These are phyloP conservation scores for Apodemus agrarius DNA, from an alignment of 2,797 vertebrate species.

Conservation along the genomic window DNA sequence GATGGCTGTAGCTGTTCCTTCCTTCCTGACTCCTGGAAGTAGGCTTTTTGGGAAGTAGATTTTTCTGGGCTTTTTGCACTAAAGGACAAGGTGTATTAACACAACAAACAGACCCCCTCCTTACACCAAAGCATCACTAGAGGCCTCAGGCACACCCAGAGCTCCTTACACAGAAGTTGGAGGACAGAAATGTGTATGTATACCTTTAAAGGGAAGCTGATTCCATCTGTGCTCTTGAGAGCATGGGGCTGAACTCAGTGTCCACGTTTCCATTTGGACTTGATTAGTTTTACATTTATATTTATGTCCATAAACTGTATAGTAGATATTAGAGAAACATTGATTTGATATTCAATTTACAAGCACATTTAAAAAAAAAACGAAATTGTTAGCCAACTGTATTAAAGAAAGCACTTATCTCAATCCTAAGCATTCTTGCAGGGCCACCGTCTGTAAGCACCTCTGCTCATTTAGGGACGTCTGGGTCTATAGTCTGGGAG, in stretches of 20 bases:
- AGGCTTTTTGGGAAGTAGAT: background rate
- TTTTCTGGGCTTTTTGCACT: constrained; percentile 4
- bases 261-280: background rate
- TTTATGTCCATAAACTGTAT: background rate
- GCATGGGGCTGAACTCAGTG: background rate
- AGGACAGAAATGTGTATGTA: background rate
- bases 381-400: background rate
- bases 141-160: background rate
- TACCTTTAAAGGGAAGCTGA: background rate
- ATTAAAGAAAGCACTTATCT: constrained; percentile 14
- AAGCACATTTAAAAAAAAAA: constrained; percentile 35
- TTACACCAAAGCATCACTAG: background rate
- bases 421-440: background rate
- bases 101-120: background rate
- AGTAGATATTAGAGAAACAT: background rate
- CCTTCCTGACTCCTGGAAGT: background rate
- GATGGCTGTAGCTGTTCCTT: background rate
- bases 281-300: constrained; percentile 46
- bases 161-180: background rate
- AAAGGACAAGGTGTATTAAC: background rate
- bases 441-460: background rate
- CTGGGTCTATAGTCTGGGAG: constrained; percentile 55
- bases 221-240: background rate
- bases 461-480: background rate
- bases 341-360: background rate